Evolutionary conservation across 2,888 invertebrate genomes (phyloP), one percentile per base, ranked within the genome.

Genomic region (Mythimna lalbum): DNA sequence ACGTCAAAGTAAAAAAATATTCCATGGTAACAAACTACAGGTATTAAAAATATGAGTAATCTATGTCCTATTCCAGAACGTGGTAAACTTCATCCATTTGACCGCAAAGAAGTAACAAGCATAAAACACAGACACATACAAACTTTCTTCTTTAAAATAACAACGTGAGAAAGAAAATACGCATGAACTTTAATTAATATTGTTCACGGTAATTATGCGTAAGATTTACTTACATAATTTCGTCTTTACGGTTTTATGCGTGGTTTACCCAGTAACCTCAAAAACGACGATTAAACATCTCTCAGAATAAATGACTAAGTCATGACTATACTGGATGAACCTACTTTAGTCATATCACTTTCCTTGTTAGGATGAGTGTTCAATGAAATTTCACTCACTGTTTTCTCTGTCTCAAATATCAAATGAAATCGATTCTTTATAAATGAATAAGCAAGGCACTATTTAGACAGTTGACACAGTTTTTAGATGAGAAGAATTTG

Each of bases 361-460:
- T 81, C 80, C 55, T 47, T 63, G n/a, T 62, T 27, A 7, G 10
- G 36, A 23, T 80, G 23, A 55, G 55, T 21, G 27, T 64, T n/a
- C 52, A 49, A 65, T 67, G 27, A 62, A 73, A 79, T 84, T 72
- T 81, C 71, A 47, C 78, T 52, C 9, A 1, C 10, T 31, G 64
- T 65, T 84, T 83, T 84, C 82, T 76, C 82, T 61, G 43, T 69
- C 68, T 79, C 79, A 39, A 70, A 79, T 84, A 60, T 81, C 82
- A 69, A 62, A 81, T 71, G 84, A 76, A 83, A 76, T 60, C 43
- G 49, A 73, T 65, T 70, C 62, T 39, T 9, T 63, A 63, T 43
- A 33, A 14, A 47, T 47, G 47, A 66, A 56, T 49, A 56, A 61
- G 43, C 31, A 62, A 33, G 17, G 43, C 21, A 4, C 7, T 59